These are phyloP conservation scores for Thumatha senex DNA, from an alignment of 2,888 invertebrate species.

Conservation along the genomic window DNA sequence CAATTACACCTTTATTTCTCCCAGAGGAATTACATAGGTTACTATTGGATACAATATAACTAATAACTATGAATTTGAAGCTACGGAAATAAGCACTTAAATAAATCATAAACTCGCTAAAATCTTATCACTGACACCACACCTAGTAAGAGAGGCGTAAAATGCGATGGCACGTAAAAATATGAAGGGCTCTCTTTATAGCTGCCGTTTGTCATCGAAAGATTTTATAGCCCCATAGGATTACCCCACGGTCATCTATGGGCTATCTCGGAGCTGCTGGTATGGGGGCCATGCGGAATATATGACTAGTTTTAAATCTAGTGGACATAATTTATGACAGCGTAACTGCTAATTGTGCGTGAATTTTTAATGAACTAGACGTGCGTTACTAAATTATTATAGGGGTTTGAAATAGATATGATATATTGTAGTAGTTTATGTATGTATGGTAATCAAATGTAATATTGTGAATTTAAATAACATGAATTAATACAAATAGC, in stretches of 20 bases:
- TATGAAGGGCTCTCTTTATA: constrained; percentile 56
- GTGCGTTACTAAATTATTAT: background rate
- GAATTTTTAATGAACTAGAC: constrained; percentile 23
- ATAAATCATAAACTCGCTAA: too few relatives aligned
- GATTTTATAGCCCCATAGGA: constrained; percentile 53
- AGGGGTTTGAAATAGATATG: background rate
- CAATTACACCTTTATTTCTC: too few relatives aligned
- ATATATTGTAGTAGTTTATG: background rate
- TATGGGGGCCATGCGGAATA: constrained; percentile 38
- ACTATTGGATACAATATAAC: too few relatives aligned
- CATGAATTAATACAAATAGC: too few relatives aligned
- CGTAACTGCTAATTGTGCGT: constrained; percentile 31
- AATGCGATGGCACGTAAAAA: constrained; percentile 63
- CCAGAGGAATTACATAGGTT: too few relatives aligned
- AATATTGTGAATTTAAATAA: too few relatives aligned
- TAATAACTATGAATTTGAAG: too few relatives aligned
- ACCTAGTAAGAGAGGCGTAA: constrained; percentile 45
- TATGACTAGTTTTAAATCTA: constrained; percentile 32
- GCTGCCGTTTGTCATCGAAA: constrained; percentile 65
- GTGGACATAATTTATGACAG: constrained; percentile 24
- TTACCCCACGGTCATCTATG: constrained; percentile 49
- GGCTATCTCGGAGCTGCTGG: constrained; percentile 25
- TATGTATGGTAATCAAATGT: background rate
- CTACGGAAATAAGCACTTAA: too few relatives aligned
- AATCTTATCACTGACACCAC: constrained; percentile 14